A percentile compares a stretch with the other conserved stretches of the same genome.
These are phyloP conservation scores for Phalloptychus januarius DNA, from an alignment of 2,797 vertebrate genomes.

Conservation along the genomic window DNA sequence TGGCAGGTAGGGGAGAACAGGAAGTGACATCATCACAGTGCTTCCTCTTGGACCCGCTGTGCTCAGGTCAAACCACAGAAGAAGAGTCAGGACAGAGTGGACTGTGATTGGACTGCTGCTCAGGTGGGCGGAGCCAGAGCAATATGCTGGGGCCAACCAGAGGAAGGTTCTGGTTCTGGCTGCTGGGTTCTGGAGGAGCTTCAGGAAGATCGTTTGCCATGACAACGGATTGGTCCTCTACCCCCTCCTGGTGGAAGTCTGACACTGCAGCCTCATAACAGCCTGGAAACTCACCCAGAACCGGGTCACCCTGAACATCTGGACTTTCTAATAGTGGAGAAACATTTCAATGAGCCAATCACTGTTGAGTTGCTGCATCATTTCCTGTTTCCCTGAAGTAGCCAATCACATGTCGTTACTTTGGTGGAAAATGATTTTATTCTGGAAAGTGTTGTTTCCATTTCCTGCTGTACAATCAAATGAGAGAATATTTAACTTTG, in stretches of 20 bases:
- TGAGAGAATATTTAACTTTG: not conserved
- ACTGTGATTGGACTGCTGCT: not conserved
- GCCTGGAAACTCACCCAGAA: constrained; percentile 6
- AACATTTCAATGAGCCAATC: constrained; percentile 2
- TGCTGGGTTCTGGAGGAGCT: not conserved
- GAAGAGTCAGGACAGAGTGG: not conserved
- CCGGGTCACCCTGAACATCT: not conserved
- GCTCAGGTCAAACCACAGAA: not conserved
- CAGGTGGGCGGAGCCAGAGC: constrained; percentile 1
- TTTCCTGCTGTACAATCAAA: constrained; percentile 7
- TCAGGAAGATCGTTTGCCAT: not conserved
- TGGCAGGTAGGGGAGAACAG: not conserved
- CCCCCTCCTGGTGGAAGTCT: constrained; percentile 7
- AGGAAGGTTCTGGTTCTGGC: not conserved
- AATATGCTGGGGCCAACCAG: constrained; percentile 27
- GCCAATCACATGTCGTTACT: constrained; percentile 19
- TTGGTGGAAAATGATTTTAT: constrained; percentile 34
- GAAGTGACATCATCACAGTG: constrained; percentile 7
- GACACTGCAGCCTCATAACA: not conserved
- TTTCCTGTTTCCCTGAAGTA: constrained; percentile 29
- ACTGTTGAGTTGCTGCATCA: not conserved
- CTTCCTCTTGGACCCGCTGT: not conserved
- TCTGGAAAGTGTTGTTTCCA: constrained; percentile 20
- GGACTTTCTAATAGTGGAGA: constrained; percentile 24
- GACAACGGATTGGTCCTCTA: accelerated